A percentile compares a stretch with the other conserved stretches of the same genome.
These are phyloP conservation scores for Chlorodrepanis virens DNA, from an alignment of 2,113 vertebrate species.

Conservation along the genomic window DNA sequence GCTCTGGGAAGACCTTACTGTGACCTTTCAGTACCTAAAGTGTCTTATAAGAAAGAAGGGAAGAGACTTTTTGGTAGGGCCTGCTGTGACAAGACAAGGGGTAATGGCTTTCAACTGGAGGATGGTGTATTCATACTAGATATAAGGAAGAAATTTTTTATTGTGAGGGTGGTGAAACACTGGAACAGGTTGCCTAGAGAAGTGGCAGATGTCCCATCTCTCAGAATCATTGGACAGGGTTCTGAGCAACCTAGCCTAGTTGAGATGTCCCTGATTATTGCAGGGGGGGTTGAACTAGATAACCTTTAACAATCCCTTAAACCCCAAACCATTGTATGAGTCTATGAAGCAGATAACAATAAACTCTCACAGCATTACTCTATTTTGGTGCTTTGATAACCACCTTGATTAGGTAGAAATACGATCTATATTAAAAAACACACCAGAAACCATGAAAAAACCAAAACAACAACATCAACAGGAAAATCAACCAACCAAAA, in stretches of 20 bases:
- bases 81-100: not conserved
- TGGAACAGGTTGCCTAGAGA: not conserved
- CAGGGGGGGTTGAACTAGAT: accelerated
- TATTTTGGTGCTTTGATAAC: not conserved
- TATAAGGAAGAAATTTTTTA: not conserved
- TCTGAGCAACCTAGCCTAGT: not conserved
- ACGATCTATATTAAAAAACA: not conserved
- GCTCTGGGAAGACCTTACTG: not conserved
- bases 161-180: not conserved
- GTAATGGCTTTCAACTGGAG: not conserved
- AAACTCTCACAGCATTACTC: not conserved
- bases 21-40: not conserved
- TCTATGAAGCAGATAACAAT: not conserved
- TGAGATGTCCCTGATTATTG: not conserved
- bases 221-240: not conserved
- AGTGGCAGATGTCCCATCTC: too few relatives aligned
- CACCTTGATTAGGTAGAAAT: not conserved
- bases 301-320: not conserved
- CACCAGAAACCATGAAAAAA: not conserved
- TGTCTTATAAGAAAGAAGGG: not conserved
- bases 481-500: not conserved
- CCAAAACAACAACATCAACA: not conserved
- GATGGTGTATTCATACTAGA: not conserved
- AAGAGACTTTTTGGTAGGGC: not conserved
- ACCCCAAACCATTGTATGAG: not conserved